phyloP scores from a whole-genome alignment of 1,140 invertebrate species.

The Camponotus floridanus region DNA sequence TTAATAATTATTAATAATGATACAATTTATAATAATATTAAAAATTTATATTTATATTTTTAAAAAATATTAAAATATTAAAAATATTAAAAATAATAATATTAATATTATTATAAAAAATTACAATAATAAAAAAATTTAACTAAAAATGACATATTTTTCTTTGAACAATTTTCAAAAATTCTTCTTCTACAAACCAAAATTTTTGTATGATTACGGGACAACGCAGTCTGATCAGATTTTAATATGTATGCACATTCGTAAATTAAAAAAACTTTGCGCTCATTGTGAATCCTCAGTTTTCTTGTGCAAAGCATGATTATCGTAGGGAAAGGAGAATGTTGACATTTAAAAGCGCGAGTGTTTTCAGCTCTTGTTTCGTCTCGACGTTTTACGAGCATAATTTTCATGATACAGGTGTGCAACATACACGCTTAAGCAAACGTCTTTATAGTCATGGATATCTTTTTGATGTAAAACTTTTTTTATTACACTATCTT shows the following conservation, averaged over 20 bases:
- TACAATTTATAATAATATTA: no score
- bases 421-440: not conserved
- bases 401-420: not conserved
- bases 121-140: no score
- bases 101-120: no score
- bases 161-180: not conserved
- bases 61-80: no score
- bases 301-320: not conserved
- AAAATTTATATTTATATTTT: no score
- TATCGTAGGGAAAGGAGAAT: constrained; percentile 1
- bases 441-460: not conserved
- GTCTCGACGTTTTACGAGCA: not conserved
- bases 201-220: not conserved
- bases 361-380: not conserved
- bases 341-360: not conserved
- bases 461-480: not conserved
- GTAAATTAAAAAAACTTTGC: constrained; percentile 38
- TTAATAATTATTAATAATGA: no score
- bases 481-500: not conserved
- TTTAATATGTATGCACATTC: not conserved
- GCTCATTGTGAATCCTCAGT: not conserved
- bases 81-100: no score
- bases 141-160: not conserved
- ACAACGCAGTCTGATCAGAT: not conserved
- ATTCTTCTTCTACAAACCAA: not conserved